Conservation (phyloP, 2,113 vertebrate species). For the Elanus axillaris region DNA sequence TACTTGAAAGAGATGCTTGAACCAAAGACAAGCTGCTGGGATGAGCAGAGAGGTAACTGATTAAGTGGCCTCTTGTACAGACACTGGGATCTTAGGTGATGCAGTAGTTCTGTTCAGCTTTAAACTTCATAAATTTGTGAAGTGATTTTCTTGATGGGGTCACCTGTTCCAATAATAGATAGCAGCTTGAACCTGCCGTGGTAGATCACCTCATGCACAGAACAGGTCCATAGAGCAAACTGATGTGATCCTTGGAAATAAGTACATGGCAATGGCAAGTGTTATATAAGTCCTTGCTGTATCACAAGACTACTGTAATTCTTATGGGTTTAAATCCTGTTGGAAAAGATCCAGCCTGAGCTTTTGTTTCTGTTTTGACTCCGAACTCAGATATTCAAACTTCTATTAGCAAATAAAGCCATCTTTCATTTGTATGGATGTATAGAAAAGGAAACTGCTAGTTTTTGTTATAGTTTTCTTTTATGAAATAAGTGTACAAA, state of each 20-base stretch:
- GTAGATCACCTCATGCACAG: background rate
- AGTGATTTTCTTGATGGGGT: background rate
- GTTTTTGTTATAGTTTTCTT: background rate
- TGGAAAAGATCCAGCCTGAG: constrained; percentile 49
- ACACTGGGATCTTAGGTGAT: background rate
- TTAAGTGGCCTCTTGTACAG: background rate
- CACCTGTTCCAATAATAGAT: background rate
- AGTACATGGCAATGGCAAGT: background rate
- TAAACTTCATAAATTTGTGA: background rate
- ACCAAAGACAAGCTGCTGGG: background rate
- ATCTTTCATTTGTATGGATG: background rate
- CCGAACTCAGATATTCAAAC: background rate
- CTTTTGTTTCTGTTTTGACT: constrained; percentile 22
- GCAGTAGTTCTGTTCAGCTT: background rate
- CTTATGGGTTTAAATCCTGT: constrained; percentile 62
- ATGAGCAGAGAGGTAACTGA: background rate
- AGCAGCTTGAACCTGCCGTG: background rate
- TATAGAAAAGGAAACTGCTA: background rate
- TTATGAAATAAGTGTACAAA: background rate
- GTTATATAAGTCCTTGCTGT: constrained; percentile 25
- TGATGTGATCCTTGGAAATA: constrained; percentile 1
- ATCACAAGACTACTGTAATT: constrained; percentile 8
- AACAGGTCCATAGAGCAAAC: background rate
- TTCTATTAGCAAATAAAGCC: background rate
- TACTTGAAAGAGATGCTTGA: background rate